Evolutionary conservation across 2,113 vertebrate species (phyloP).

Genomic region (Potamarius usumacintae): DNA sequence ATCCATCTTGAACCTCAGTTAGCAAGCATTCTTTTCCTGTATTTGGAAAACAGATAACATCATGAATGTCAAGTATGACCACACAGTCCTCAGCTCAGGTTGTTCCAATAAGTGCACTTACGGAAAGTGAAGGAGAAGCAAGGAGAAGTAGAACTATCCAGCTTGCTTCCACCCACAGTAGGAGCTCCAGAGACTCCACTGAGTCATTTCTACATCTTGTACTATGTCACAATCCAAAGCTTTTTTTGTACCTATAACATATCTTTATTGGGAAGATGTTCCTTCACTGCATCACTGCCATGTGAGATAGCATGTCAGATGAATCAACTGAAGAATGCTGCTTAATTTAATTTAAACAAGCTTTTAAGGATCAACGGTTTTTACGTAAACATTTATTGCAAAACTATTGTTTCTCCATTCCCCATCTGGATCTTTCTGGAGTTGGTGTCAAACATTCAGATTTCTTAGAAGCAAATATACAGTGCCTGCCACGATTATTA

Average conservation of each 20-base stretch:
- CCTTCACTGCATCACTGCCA: background rate
- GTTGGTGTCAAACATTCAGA: background rate
- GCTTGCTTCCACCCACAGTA: constrained; percentile 30
- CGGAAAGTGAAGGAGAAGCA: background rate
- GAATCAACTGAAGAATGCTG: background rate
- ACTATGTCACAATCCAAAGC: constrained; percentile 6
- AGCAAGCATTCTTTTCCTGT: background rate
- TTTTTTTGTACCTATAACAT: background rate
- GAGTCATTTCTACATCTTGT: constrained; percentile 25
- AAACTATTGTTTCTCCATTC: background rate
- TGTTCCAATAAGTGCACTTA: background rate
- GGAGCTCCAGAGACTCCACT: constrained; percentile 40
- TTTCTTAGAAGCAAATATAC: background rate
- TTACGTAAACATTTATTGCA: background rate
- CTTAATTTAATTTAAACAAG: background rate
- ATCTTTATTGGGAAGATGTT: background rate
- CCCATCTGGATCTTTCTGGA: background rate
- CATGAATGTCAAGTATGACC: background rate
- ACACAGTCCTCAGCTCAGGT: background rate
- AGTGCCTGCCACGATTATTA: too few relatives aligned
- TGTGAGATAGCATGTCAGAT: background rate
- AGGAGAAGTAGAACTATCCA: constrained; percentile 21
- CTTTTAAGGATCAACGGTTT: background rate
- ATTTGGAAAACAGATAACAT: background rate
- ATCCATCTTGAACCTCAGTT: background rate